Conservation (phyloP, 2,113 vertebrate genomes). For the Ploceus nigricollis region DNA sequence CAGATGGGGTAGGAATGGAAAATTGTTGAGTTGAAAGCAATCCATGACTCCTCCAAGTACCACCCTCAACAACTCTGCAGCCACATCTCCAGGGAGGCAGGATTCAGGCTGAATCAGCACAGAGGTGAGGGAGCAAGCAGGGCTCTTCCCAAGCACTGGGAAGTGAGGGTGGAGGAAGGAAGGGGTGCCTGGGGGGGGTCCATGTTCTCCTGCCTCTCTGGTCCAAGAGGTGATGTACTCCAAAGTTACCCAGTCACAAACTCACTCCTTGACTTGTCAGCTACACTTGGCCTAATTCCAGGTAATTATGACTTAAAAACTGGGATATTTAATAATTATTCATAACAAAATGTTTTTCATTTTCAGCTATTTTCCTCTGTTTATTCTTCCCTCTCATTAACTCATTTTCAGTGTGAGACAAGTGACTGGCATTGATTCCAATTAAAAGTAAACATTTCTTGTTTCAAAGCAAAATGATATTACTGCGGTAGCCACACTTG, state of each 20-base stretch:
- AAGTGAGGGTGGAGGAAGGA: background rate
- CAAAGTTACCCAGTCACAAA: background rate
- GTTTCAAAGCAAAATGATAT: background rate
- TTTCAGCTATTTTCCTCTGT: background rate
- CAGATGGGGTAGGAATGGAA: background rate
- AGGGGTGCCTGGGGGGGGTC: background rate
- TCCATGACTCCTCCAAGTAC: background rate
- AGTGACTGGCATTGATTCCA: conserved; percentile 1
- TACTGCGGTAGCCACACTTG: background rate
- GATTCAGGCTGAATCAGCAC: background rate
- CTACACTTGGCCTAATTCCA: background rate
- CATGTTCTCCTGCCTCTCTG: background rate
- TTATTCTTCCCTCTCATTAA: background rate
- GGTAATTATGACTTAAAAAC: background rate
- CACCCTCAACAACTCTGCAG: background rate
- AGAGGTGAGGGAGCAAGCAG: background rate
- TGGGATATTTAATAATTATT: background rate
- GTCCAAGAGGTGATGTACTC: background rate
- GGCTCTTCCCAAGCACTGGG: background rate
- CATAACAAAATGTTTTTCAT: background rate
- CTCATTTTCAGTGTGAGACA: background rate
- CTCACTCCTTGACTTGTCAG: background rate
- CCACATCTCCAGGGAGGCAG: background rate
- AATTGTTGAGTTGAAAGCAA: background rate
- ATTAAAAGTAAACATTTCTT: conserved; percentile 25